Evolutionary conservation across 1,140 invertebrate genomes (phyloP), one percentile per base, ranked within the genome.

Genomic region (Varroa destructor): DNA sequence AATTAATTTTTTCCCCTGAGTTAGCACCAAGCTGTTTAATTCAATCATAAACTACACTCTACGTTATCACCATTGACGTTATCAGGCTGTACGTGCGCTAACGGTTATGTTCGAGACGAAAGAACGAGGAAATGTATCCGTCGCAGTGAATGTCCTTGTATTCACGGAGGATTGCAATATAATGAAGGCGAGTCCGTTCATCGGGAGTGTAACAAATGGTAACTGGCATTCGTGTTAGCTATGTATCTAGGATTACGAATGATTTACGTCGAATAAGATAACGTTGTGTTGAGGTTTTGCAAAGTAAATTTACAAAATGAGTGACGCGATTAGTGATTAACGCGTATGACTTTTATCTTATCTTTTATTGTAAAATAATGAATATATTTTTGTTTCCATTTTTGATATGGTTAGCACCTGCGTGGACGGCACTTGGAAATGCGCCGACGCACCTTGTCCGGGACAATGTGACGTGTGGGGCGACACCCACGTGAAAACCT

Each of bases 181-280:
- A 80, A 81, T 36, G 89, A 93, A 75, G 87, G 86, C 0, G 84
- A 87, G 6, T 80, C 80, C 55, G 88, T 91, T 76, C 84, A 86
- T 73, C 85, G 87, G 77, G 88, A 89, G 58, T 93, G 90, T 76
- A 92, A 92, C 76, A 84, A 84, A 64, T 93, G 89, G 87, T 89
- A 77, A 81, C 81, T 93, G 51, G 8, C 8, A 51, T 51, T 51
- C 3, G 46, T 51, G 46, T 51, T 51, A 51, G 4, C 8, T 5
- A 5, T 51, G 4, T 51, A 8, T 51, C 0, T 8, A 8, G 46
- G 46, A 3, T 51, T 51, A 51, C 4, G 0, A 5, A 3, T 8
- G 8, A 8, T 51, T 51, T 3, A 5, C 25, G 25, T 25, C 25
- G 25, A 25, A 25, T 25, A 25, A 25, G 25, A 25, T 25, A 25